Percentiles rank a stretch among this genome's conserved stretches.
These are phyloP conservation scores for Brotula barbata DNA, from an alignment of 2,797 vertebrate species.

Conservation along the genomic window DNA sequence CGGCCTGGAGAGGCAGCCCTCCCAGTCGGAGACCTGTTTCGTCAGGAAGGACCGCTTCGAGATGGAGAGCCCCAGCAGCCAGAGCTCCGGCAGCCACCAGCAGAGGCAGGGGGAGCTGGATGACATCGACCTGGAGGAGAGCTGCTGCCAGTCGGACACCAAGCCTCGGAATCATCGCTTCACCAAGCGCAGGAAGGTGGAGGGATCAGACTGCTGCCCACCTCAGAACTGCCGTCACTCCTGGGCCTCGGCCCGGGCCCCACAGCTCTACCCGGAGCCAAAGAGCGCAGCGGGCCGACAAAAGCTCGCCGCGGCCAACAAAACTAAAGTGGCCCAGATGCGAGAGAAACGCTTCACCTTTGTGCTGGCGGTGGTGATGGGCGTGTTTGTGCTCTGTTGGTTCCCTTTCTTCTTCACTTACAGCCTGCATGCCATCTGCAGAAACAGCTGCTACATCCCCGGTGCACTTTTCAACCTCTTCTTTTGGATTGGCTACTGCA, in stretches of 20 bases:
- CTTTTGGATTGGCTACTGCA: conserved; percentile 87
- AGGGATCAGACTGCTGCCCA: conserved; percentile 74
- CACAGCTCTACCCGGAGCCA: conserved; percentile 71
- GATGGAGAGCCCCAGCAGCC: conserved; percentile 78
- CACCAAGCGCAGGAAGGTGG: conserved; percentile 75
- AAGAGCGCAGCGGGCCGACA: conserved; percentile 51
- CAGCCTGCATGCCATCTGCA: conserved; percentile 81
- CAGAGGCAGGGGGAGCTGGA: conserved; percentile 79
- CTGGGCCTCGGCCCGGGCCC: conserved; percentile 77
- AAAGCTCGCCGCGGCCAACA: conserved; percentile 73
- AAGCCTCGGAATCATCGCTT: conserved; percentile 75
- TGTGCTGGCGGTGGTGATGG: conserved; percentile 84
- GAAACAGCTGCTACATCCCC: conserved; percentile 80
- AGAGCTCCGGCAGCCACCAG: conserved; percentile 76
- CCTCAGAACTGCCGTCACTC: conserved; percentile 77
- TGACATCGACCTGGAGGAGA: conserved; percentile 85
- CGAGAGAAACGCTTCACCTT: conserved; percentile 85
- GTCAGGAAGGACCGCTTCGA: conserved; percentile 78
- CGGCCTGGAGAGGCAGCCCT: conserved; percentile 77
- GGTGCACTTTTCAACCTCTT: conserved; percentile 81
- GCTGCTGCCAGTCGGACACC: conserved; percentile 73
- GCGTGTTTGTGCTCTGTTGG: conserved; percentile 85
- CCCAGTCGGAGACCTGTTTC: conserved; percentile 81
- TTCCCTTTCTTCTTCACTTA: conserved; percentile 87
- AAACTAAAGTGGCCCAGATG: conserved; percentile 83